A percentile compares a stretch with the other conserved stretches of the same genome.
Evolutionary conservation across 2,888 invertebrate species (phyloP).

Genomic region (Tiphia femorata): DNA sequence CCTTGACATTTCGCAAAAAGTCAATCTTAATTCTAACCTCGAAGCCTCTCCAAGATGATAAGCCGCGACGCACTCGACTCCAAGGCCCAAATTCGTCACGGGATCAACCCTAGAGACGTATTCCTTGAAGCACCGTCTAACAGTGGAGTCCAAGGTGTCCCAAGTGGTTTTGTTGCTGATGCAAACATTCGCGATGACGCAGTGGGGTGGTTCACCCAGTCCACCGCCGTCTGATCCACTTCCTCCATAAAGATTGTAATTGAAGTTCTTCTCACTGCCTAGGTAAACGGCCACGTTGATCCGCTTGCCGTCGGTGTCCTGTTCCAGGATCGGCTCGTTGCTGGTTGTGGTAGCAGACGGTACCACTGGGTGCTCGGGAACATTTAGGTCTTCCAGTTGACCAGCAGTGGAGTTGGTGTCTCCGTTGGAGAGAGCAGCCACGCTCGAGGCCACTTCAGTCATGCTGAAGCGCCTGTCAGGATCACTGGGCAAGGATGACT

Average conservation of each 20-base stretch:
- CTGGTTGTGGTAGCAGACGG: constrained; percentile 47
- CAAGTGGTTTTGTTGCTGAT: constrained; percentile 95
- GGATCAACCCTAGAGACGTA: constrained; percentile 94
- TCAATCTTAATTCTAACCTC: constrained; percentile 33
- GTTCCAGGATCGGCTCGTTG: constrained; percentile 55
- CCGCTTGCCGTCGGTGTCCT: constrained; percentile 86
- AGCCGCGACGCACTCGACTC: constrained; percentile 88
- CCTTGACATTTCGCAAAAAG: neutral
- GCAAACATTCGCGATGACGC: constrained; percentile 88
- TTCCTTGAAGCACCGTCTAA: constrained; percentile 93
- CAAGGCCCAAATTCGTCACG: constrained; percentile 76
- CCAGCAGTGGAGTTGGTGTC: constrained; percentile 51
- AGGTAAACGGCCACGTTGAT: constrained; percentile 90
- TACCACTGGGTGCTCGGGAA: constrained; percentile 55
- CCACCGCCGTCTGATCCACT: constrained; percentile 67
- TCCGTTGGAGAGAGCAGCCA: constrained; percentile 60
- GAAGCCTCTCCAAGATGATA: constrained; percentile 95
- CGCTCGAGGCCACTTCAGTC: constrained; percentile 63
- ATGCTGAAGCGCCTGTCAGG: constrained; percentile 70
- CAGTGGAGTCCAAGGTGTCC: constrained; percentile 93
- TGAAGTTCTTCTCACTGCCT: constrained; percentile 77
- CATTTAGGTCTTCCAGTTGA: constrained; percentile 59
- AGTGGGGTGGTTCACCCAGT: constrained; percentile 65
- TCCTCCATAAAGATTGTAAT: constrained; percentile 70
- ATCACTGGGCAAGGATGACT: constrained; percentile 69